Evolutionary conservation across 2,113 vertebrate species (phyloP), one percentile per base, ranked within the genome.

Genomic region (Procavia capensis): DNA sequence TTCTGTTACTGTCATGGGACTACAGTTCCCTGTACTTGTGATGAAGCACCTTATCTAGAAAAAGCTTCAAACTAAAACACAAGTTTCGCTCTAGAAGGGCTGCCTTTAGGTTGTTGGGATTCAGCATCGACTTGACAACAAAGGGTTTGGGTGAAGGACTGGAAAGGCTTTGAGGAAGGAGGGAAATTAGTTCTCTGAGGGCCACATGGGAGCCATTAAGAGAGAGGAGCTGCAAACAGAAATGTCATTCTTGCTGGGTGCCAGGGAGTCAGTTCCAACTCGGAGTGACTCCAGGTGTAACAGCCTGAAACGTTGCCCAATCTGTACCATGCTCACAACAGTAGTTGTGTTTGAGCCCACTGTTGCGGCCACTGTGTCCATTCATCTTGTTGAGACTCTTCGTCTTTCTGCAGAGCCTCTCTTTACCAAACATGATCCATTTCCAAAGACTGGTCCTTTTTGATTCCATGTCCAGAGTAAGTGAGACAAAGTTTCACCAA

Each of bases 1-100:
- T 95, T 6, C 64, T 85, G 54, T 93, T 86, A 89, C 87, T 84
- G 34, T 27, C 63, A 43, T 64, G 31, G 64, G 27, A 64, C 93
- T 93, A 91, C 39, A 85, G 81, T 92, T 92, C 93, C 57, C 45
- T 96, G 36, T 43, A n/a, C 47, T 85, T 93, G 43, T 7, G 20
- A 96, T 72, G 43, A 85, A 83, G 6, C 29, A 50, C 72, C 43
- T 90, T 85, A 36, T n/a, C 34, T 47, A 92, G 75, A 87, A 89
- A 91, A 90, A 74, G 16, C 27, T 82, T 90, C 59, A 90, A 90
- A 87, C 63, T 66, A 70, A 94, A 90, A 94, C 25, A 76, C 27
- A 87, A 85, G 61, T 75, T 84, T 89, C 54, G 36, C 80, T 45
- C 64, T 83, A 54, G 75, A 79, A 93, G 36, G 63, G 13, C 87